Percentiles rank a stretch among this genome's conserved stretches.
phyloP scores from a whole-genome alignment of 2,797 vertebrate species.

The Setipinna tenuifilis region DNA sequence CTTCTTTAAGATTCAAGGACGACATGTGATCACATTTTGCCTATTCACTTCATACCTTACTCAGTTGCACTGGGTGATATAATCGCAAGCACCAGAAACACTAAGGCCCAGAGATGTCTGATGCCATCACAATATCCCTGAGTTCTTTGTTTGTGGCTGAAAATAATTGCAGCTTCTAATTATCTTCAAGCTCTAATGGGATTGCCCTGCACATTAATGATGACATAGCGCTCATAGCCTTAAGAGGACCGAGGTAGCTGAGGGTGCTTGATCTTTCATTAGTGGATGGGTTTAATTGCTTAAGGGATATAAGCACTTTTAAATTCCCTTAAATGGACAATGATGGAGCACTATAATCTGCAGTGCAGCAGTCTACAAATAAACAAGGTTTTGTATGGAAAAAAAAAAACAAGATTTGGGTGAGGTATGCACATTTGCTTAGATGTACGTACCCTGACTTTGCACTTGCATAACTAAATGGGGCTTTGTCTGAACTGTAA shows the following conservation, averaged over 20 bases:
- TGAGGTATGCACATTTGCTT: neutral
- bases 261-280: conserved; percentile 21
- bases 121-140: conserved; percentile 33
- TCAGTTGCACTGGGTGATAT: neutral
- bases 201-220: conserved; percentile 38
- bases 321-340: conserved; percentile 24
- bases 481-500: neutral
- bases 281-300: conserved; percentile 23
- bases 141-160: conserved; percentile 34
- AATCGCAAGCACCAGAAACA: neutral
- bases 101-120: neutral
- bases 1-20: neutral
- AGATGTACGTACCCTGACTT: neutral
- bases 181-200: conserved; percentile 47
- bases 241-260: conserved; percentile 11
- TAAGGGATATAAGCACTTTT: conserved; percentile 19
- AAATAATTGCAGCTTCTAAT: conserved; percentile 45
- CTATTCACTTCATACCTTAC: neutral
- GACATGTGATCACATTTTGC: neutral
- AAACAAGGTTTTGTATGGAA: neutral
- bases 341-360: neutral
- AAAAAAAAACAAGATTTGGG: neutral
- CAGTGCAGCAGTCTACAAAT: neutral
- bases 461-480: neutral
- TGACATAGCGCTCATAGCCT: neutral